phyloP scores from a whole-genome alignment of 2,888 invertebrate species.

The Onthophagus sagittarius region DNA sequence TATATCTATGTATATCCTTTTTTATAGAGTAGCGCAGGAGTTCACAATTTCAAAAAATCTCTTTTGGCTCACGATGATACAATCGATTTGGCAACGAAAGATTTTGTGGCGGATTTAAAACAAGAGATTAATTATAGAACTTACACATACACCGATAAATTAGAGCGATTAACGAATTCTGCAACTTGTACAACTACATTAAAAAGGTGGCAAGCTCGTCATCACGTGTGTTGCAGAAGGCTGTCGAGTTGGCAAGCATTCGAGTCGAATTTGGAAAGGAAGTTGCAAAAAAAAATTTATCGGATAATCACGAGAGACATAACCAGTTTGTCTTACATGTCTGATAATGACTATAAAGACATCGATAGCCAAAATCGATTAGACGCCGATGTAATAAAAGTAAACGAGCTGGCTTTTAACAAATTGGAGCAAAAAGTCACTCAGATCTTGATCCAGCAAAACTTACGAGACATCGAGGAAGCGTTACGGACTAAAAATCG shows the following conservation, averaged over 20 bases:
- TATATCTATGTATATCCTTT: neutral
- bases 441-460: constrained; percentile 15
- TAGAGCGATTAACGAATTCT: neutral
- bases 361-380: neutral
- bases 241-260: constrained; percentile 11
- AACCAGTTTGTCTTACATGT: constrained; percentile 4
- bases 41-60: neutral
- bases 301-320: constrained; percentile 12
- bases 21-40: neutral
- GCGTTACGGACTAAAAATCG: neutral
- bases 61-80: neutral
- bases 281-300: constrained; percentile 4
- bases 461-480: constrained; percentile 1
- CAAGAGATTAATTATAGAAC: neutral
- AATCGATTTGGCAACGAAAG: neutral
- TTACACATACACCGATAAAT: neutral
- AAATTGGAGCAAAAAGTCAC: constrained; percentile 21
- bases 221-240: neutral
- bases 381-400: constrained; percentile 14
- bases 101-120: neutral
- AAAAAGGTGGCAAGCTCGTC: neutral
- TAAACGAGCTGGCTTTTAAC: constrained; percentile 19
- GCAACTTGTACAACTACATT: neutral
- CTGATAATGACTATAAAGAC: neutral
- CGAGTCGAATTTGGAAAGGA: constrained; percentile 17